Evolutionary conservation across 2,113 vertebrate species (phyloP).

Genomic region (Mormyrus lacerda): DNA sequence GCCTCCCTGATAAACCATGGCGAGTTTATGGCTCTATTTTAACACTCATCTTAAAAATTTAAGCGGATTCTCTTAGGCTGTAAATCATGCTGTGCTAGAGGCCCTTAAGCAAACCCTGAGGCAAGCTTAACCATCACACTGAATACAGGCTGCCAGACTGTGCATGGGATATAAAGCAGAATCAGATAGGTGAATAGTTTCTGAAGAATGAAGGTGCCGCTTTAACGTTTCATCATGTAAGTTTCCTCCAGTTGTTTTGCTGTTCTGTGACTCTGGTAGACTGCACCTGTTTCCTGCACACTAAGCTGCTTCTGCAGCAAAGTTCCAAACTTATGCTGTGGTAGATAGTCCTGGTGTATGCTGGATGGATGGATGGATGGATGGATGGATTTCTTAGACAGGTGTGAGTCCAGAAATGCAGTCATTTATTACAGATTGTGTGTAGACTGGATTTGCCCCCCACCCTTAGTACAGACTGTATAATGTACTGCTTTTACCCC

Average conservation of each 20-base stretch:
- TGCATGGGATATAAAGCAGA: background rate
- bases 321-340: background rate
- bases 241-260: background rate
- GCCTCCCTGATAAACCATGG: background rate
- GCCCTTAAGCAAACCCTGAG: background rate
- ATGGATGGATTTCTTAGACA: background rate
- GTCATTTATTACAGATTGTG: background rate
- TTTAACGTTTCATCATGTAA: background rate
- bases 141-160: background rate
- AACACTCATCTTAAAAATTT: background rate
- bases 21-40: background rate
- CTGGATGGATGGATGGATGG: background rate
- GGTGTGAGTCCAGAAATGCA: background rate
- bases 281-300: background rate
- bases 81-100: background rate
- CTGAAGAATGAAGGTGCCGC: background rate
- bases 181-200: background rate
- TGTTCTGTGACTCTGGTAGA: background rate
- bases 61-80: background rate
- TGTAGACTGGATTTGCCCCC: background rate
- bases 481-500: background rate
- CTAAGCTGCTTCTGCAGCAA: background rate
- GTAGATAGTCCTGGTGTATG: background rate
- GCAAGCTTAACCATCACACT: background rate
- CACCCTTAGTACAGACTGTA: background rate